These are phyloP conservation scores for Epirrhoe tristata DNA, from an alignment of 2,888 invertebrate species.

Conservation along the genomic window DNA sequence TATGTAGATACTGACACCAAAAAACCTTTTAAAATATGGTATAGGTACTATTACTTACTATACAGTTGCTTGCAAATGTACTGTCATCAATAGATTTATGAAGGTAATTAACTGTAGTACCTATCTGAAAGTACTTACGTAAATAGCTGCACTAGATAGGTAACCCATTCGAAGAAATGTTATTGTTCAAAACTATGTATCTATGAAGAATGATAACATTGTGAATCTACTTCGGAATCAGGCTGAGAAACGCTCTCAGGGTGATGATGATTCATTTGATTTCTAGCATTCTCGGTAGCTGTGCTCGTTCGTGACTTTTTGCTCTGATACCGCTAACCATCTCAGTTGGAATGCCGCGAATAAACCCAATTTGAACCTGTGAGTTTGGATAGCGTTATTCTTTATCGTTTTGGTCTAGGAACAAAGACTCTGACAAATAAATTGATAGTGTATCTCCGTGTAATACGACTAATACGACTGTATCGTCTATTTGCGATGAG, in stretches of 20 bases:
- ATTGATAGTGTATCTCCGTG: too few species aligned
- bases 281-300: constrained; percentile 61
- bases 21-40: too few species aligned
- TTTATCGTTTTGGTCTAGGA: neutral
- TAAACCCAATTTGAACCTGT: constrained; percentile 26
- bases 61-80: too few species aligned
- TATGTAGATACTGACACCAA: too few species aligned
- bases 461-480: neutral
- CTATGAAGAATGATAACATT: constrained; percentile 30
- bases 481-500: neutral
- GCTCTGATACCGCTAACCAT: constrained; percentile 63
- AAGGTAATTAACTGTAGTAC: neutral
- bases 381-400: constrained; percentile 8
- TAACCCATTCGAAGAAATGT: constrained; percentile 5
- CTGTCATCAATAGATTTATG: too few species aligned
- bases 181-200: constrained; percentile 28
- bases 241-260: constrained; percentile 57
- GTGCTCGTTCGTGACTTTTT: constrained; percentile 74
- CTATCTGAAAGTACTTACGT: neutral
- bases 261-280: constrained; percentile 56
- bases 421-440: neutral
- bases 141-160: neutral
- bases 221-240: constrained; percentile 51
- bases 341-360: constrained; percentile 33
- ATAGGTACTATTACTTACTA: too few species aligned